Evolutionary conservation across 2,113 vertebrate genomes (phyloP), one percentile per base, ranked within the genome.

Genomic region (Ceyx cyanopectus): DNA sequence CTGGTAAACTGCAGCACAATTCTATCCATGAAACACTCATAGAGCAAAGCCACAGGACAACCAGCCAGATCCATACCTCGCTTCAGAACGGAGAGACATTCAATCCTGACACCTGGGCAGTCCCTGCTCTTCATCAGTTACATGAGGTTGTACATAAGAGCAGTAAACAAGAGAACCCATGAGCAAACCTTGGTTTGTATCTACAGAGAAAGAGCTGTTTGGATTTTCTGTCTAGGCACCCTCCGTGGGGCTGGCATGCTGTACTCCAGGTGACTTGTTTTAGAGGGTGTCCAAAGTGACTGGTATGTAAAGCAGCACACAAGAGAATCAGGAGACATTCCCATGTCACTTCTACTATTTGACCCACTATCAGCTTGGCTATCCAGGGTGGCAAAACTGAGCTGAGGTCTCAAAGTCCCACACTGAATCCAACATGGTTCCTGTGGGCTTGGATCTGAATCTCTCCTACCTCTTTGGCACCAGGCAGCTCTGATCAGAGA

Each of bases 391-490:
- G 21, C 26, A 79, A 43, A 81, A 56, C 50, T 4, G 22, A 57
- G 51, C 65, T 58, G 81, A 89, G 46, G 46, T 57, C 83, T 69
- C 8, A 0, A 37, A 72, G 34, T 14, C n/a, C n/a, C 4, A 2
- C 74, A 7, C 0, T 21, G 69, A 87, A 56, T 37, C 10, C 34
- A 29, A 0, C 0, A 1, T 12, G 8, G 24, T 14, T 87, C 50
- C 62, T 37, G 58, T 17, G 43, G 16, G 5, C 53, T 82, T 72
- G 24, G 34, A 10, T 46, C 34, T 60, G 70, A 32, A 41, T 29
- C 61, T 84, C 12, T 81, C 16, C 41, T 22, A 12, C 29, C 32
- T 32, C 69, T 30, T 54, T 87, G 66, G 75, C 76, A 69, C 54
- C 21, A 61, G 10, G 58, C 41, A 73, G 27, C 20, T 77, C 23